Base-by-base conservation (phyloP, 2,113 vertebrate genomes). In the Apteryx mantelli region DNA sequence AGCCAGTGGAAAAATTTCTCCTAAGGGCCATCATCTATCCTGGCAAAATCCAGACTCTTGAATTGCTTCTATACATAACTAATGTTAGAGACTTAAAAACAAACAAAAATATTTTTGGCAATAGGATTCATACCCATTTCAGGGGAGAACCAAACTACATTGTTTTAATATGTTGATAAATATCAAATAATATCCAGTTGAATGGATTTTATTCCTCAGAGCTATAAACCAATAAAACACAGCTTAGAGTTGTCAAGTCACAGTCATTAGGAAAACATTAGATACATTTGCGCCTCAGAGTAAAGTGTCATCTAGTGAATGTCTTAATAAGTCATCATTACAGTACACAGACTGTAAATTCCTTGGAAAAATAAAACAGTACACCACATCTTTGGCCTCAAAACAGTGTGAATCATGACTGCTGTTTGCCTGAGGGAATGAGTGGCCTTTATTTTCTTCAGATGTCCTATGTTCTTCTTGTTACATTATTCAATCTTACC, bases 31-130 rank as follows among this genome's bases (percentile, higher is more conserved):
- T 46, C 14, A 48, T 46, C 16, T 28, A 17, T 68, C 7, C 40
- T 76, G 46, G 11, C 25, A 74, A 5, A 5, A 68, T 44, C 1
- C 4, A 75, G 20, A 46, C 44, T 10, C 4, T 74, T 48, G 4
- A 18, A 25, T 7, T 66, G 5, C 7, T 88, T 77, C 28, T 44
- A 2, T 18, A 52, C 10, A 22, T n/a, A 48, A 69, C 4, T 34
- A n/a, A 5, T 14, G 5, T 25, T 66, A 46, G 11, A 0, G 0
- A 60, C 8, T 38, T 52, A n/a, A 17, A 48, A 69, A 65, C 58
- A 4, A 1, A 2, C 11, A 32, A 21, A 34, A 25, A 22, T 5
- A 52, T 36, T 32, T 74, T 92, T 17, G 18, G 4, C 7, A 56
- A 48, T 25, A 25, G 32, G 11, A 48, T 28, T 58, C 25, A 48